A percentile compares a stretch with the other conserved stretches of the same genome.
Conservation (phyloP, 2,797 vertebrate species). For the Enteromius argenteus region DNA sequence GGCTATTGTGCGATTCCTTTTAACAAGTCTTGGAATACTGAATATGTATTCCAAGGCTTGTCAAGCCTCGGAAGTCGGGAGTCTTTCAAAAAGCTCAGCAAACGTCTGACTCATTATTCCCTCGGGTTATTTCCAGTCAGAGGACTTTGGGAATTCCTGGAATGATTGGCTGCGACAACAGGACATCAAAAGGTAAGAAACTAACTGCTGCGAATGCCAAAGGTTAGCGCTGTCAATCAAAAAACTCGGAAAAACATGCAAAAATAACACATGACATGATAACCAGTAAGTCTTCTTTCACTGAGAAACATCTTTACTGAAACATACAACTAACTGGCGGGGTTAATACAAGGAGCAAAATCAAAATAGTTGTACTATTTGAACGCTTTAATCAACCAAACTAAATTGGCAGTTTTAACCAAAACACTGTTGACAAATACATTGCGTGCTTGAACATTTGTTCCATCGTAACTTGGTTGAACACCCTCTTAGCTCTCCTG, state of each 20-base stretch:
- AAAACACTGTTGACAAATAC: background rate
- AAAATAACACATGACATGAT: background rate
- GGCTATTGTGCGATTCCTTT: conserved; percentile 44
- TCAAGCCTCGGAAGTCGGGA: conserved; percentile 35
- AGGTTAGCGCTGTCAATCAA: conserved; percentile 57
- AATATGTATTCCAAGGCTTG: conserved; percentile 47
- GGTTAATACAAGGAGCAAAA: background rate
- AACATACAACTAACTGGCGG: background rate
- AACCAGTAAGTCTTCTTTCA: background rate
- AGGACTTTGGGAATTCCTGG: conserved; percentile 41
- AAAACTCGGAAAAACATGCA: background rate
- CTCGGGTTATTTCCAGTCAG: conserved; percentile 37
- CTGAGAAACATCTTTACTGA: background rate
- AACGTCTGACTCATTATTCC: conserved; percentile 41
- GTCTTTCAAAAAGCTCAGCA: conserved; percentile 32
- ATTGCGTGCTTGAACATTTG: background rate
- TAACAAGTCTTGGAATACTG: conserved; percentile 47
- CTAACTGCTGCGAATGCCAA: conserved; percentile 56
- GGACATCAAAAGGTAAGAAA: conserved; percentile 53
- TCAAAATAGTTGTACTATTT: background rate
- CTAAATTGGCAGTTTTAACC: background rate
- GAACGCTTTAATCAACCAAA: background rate
- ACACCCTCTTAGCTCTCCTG: conserved; percentile 14
- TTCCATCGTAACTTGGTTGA: conserved; percentile 27
- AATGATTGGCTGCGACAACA: conserved; percentile 49